Evolutionary conservation across 2,797 vertebrate species (phyloP), one percentile per base, ranked within the genome.

Genomic region (Crenuchus spilurus): DNA sequence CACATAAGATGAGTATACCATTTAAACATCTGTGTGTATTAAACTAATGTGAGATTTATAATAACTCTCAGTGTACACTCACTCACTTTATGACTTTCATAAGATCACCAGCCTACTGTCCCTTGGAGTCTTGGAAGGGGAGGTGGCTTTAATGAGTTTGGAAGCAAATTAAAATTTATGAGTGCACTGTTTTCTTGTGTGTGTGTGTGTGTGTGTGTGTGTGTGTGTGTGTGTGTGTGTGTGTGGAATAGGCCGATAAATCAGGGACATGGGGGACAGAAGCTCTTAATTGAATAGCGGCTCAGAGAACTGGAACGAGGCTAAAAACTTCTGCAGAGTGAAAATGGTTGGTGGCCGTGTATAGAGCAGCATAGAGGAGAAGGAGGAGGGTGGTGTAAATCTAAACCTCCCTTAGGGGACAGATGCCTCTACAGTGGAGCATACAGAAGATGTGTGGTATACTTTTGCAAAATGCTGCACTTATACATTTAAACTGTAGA

Each of bases 181-280:
- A 82, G 28, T 75, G 67, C 73, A 79, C 74, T 82, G 68, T 81
- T 80, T 78, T 78, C 48, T 39, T 71, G 51, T 85, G 30, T 16
- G 39, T 71, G 48, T 76, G 78, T 73, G 74, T 65, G 48, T 73
- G 79, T 72, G 72, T 74, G 52, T 72, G 46, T 84, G 31, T 22
- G 57, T 70, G 48, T 75, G 79, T 70, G 74, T 69, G 52, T 75
- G 76, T 71, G 72, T 71, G 52, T 72, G 76, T 74, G 75, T 55
- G 72, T 75, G 54, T 87, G 44, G 80, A 81, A 88, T 81, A 70
- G 72, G 65, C 66, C 71, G 79, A 84, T 89, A 84, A 86, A 88
- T 88, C 84, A 80, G 49, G 72, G 69, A 49, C 16, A 79, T 58
- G 30, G 78, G 74, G 74, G 52, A 76, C 1, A 28, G 60, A 8